Evolutionary conservation across 2,797 vertebrate species (phyloP).

Genomic region (Tauraco hartlaubi): DNA sequence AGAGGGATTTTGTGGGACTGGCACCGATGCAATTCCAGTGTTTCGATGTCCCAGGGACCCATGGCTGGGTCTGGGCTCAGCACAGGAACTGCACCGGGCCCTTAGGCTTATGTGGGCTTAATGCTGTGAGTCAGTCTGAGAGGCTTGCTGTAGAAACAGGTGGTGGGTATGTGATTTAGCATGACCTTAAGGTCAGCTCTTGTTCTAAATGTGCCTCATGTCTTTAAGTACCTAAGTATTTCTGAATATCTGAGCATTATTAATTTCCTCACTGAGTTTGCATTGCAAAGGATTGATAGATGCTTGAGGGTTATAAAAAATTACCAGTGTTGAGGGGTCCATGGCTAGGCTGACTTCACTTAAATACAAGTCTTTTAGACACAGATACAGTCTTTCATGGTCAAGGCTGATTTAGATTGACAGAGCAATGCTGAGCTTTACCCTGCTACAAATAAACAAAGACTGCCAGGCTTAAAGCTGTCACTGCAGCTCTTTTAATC

Average conservation of each 20-base stretch:
- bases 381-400: neutral
- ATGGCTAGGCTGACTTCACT: neutral
- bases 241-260: neutral
- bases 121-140: neutral
- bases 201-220: neutral
- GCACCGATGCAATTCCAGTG: neutral
- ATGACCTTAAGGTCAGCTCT: neutral
- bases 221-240: neutral
- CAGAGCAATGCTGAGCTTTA: neutral
- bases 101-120: neutral
- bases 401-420: neutral
- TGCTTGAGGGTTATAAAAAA: neutral
- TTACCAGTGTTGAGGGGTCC: neutral
- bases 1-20: neutral
- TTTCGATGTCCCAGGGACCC: accelerated
- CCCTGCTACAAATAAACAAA: neutral
- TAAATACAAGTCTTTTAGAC: neutral
- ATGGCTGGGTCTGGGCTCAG: neutral
- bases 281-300: neutral
- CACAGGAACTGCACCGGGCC: neutral
- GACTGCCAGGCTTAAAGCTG: neutral
- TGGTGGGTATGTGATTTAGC: neutral
- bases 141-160: neutral
- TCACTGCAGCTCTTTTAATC: neutral
- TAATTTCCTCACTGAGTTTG: neutral